Base-by-base conservation (phyloP, 2,113 vertebrate species). In the Ailuropoda melanoleuca region DNA sequence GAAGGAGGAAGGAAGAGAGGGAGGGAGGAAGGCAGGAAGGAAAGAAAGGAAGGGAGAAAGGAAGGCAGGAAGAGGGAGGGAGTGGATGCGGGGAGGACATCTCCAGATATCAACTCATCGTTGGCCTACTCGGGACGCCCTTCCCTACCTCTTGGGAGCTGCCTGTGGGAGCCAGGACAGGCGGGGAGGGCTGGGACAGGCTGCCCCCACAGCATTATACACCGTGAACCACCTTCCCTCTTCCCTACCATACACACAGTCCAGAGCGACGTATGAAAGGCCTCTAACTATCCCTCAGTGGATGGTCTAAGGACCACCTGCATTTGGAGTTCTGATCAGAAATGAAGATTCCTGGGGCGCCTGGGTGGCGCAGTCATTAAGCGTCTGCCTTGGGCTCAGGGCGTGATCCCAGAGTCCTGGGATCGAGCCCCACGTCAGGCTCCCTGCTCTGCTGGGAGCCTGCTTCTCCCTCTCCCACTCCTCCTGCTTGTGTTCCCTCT, bases 281-380 rank as follows among this genome's bases (percentile, higher is more conserved):
- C 62, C 72, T 82, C 75, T 18, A 29, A 23, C 15, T 12, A 19
- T 15, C 60, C 55, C 95, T 83, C 81, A 19, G 4, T 72, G 81
- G 77, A 90, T 90, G 90, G 94, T 55, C 84, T 18, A 0, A 62
- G 78, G 84, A 62, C 56, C 91, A 94, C 85, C 81, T 82, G 88
- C 60, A 15, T 29, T 53, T 60, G 48, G 50, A 43, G 62, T 39
- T 39, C 78, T 58, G 55, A 74, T 68, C 37, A 92, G 91, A 85
- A 82, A 88, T 64, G 83, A 82, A 83, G 78, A 70, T 78, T 84
- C 50, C 77, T 19, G 48, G 66, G 94, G 43, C 43, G 6, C 43
- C 43, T 43, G 43, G 43, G 43, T 43, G 43, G 43, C 43, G 43
- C 43, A 43, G 43, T 43, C 43, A 6, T 43, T 43, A 43, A 43